Evolutionary conservation across 2,888 invertebrate species (phyloP), one percentile per base, ranked within the genome.

Genomic region (Malthinus flaveolus): DNA sequence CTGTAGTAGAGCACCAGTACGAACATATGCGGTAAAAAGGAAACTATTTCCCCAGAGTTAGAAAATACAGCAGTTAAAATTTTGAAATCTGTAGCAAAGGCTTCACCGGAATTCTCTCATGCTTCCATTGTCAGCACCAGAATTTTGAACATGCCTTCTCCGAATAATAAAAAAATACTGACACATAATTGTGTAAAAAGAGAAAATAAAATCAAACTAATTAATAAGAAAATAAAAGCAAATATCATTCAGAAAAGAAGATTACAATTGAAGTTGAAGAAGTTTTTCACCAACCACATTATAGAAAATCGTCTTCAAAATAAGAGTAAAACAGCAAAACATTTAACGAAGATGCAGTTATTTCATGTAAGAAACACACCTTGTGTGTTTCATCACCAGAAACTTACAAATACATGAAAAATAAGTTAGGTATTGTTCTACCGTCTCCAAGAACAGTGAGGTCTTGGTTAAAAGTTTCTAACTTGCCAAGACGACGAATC

Each of bases 301-400:
- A n/a, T 32, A 1, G 10, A 48, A 34, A 47, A 47, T 2, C 31
- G n/a, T 1, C 11, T 53, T 9, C 10, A 32, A 1, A 39, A 57
- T 39, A 49, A 47, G 10, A 58, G 52, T 44, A 34, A 54, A 50
- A 51, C 55, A 11, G 59, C 54, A 8, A 31, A 48, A 49, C 23
- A 42, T 7, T 58, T 64, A 7, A 52, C 61, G 15, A 55, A 51
- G 1, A 65, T 61, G 60, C 57, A 59, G 32, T 31, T 49, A 12
- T 48, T 56, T 56, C 64, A 66, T 36, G 42, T 56, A 50, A 62
- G 63, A 49, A 54, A 46, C 33, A 34, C 39, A 7, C 45, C 54
- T 10, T 71, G 69, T 68, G 46, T 52, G 7, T 50, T 57, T 32
- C 64, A 52, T 69, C 70, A 1, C 69, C 68, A 6, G 56, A 62